These are phyloP conservation scores for Macrotrachela quadricornifera DNA, from an alignment of 1,140 invertebrate genomes.

Conservation along the genomic window DNA sequence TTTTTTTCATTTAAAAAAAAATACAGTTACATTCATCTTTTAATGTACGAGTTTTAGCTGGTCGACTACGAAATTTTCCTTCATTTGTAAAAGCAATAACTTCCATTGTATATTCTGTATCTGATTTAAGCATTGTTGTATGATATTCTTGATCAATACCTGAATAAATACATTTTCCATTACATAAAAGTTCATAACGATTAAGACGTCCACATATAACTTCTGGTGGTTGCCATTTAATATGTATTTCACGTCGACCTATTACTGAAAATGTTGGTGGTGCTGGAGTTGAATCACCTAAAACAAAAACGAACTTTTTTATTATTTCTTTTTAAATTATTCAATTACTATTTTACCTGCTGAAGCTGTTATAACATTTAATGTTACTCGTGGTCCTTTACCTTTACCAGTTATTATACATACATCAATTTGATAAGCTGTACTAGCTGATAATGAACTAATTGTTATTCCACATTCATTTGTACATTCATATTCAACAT, in stretches of 20 bases:
- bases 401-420: slow-evolving; percentile 23
- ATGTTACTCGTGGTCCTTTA: slow-evolving; percentile 13
- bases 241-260: slow-evolving; percentile 23
- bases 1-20: no score
- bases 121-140: slow-evolving; percentile 18
- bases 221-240: slow-evolving; percentile 23
- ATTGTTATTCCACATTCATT: slow-evolving; percentile 19
- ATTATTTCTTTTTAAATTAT: no score
- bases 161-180: slow-evolving; percentile 23
- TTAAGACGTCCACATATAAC: slow-evolving; percentile 23
- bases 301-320: no score
- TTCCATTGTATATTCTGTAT: slow-evolving; percentile 26
- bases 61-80: slow-evolving; percentile 26
- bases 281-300: slow-evolving; percentile 24
- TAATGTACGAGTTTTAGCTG: slow-evolving; percentile 21
- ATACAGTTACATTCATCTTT: slow-evolving; percentile 25
- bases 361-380: slow-evolving; percentile 1
- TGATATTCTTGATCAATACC: slow-evolving; percentile 20
- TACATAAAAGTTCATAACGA: slow-evolving; percentile 25
- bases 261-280: slow-evolving; percentile 24
- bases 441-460: slow-evolving; percentile 20
- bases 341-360: no score
- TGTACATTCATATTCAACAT: slow-evolving; percentile 9
- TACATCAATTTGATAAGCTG: slow-evolving; percentile 21
- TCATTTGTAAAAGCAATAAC: slow-evolving; percentile 26